phyloP scores from a whole-genome alignment of 2,797 vertebrate species.

The Pipistrellus pygmaeus region DNA sequence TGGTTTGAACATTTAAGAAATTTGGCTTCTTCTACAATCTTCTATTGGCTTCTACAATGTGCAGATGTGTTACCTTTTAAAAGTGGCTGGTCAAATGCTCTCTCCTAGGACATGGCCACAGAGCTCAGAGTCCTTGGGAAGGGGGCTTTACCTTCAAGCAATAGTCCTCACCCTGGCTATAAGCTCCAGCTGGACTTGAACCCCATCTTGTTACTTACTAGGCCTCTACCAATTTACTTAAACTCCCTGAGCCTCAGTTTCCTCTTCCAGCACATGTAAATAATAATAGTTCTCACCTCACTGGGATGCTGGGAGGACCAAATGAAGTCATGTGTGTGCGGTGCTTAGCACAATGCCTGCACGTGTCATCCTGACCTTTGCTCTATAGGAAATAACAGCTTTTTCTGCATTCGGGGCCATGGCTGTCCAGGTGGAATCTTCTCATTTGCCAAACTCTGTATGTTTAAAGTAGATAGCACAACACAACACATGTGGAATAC shows the following conservation, averaged over 20 bases:
- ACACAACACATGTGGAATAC: neutral
- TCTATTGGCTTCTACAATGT: constrained; percentile 38
- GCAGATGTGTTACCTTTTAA: constrained; percentile 19
- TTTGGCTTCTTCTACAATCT: constrained; percentile 15
- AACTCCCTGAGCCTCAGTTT: neutral
- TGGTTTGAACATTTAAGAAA: constrained; percentile 38
- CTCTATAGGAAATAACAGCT: neutral
- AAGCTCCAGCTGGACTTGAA: neutral
- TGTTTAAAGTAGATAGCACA: neutral
- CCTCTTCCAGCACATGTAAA: neutral
- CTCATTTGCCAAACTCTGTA: neutral
- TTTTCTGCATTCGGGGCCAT: neutral
- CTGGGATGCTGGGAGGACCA: neutral
- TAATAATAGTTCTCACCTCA: neutral
- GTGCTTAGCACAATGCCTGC: neutral
- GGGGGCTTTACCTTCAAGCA: neutral
- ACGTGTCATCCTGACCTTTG: rapidly evolving
- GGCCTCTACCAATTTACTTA: neutral
- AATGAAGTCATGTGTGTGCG: neutral
- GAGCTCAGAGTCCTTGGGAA: neutral
- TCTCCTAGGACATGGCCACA: neutral
- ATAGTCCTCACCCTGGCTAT: rapidly evolving
- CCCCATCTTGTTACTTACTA: neutral
- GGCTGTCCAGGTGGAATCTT: neutral
- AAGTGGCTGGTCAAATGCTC: neutral